These are phyloP conservation scores for Petaurus breviceps DNA, from an alignment of 2,113 vertebrate species.

Conservation along the genomic window DNA sequence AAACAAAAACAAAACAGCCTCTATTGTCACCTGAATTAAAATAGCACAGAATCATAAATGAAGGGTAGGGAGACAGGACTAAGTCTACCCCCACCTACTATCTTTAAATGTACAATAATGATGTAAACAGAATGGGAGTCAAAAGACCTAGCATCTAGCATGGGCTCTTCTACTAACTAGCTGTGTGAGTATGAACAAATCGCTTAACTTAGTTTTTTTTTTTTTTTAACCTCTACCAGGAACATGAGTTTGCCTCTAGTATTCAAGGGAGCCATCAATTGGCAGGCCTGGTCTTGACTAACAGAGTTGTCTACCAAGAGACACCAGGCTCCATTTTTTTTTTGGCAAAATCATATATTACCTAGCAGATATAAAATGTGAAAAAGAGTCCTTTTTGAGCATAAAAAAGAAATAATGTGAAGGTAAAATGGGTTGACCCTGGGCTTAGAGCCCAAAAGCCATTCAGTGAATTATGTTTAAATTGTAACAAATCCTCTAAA, in stretches of 20 bases:
- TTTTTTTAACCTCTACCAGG: conserved; percentile 21
- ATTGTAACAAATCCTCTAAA: conserved; percentile 15
- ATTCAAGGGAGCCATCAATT: background rate
- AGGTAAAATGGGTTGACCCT: background rate
- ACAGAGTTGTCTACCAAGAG: conserved; percentile 20
- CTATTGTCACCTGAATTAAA: background rate
- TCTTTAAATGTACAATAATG: background rate
- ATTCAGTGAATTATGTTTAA: background rate
- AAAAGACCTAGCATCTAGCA: background rate
- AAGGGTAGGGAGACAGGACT: background rate
- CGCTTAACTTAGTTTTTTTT: background rate
- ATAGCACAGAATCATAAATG: background rate
- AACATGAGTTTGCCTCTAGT: background rate
- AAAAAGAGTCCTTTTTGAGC: fast-evolving
- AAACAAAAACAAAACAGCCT: background rate
- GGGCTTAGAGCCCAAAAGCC: conserved; percentile 22
- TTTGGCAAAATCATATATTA: background rate
- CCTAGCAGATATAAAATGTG: background rate
- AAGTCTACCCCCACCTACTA: background rate
- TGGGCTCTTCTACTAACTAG: background rate
- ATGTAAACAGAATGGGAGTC: background rate
- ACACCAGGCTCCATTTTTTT: background rate
- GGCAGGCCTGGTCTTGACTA: background rate
- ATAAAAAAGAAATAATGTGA: conserved; percentile 1
- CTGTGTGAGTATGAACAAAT: background rate